Percentiles rank a stretch among this genome's conserved stretches.
Evolutionary conservation across 2,888 invertebrate species (phyloP).

Genomic region (Liopterus haemorrhoidalis): DNA sequence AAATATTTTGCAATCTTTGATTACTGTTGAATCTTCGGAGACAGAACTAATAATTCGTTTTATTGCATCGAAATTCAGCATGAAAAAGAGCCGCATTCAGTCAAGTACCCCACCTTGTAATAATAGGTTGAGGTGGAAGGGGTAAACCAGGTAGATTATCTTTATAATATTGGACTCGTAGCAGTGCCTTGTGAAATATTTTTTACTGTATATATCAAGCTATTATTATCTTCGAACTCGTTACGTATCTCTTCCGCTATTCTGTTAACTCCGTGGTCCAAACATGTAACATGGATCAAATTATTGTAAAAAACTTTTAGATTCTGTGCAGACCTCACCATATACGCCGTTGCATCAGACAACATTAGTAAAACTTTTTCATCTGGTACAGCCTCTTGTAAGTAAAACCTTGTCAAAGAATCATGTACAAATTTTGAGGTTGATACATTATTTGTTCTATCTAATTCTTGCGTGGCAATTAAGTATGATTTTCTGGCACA

Average conservation of each 20-base stretch:
- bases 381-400: constrained; percentile 5
- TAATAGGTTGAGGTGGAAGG: no score
- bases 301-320: no score
- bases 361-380: constrained; percentile 5
- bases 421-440: not conserved
- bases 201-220: no score
- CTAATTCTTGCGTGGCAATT: constrained; percentile 6
- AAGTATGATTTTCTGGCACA: not conserved
- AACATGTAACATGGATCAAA: no score
- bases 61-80: constrained; percentile 3
- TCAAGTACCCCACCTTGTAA: no score
- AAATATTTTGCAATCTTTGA: constrained; percentile 3
- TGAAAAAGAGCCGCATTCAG: no score
- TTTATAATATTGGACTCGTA: no score
- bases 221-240: no score
- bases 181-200: no score
- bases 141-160: no score
- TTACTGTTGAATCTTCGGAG: not conserved
- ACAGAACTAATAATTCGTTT: not conserved
- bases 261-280: no score
- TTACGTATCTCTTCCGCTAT: no score
- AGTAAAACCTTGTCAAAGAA: constrained; percentile 4
- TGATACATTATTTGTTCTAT: constrained; percentile 3
- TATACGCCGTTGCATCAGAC: constrained; percentile 2
- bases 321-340: constrained; percentile 5